These are phyloP conservation scores for Anas bernieri DNA, from an alignment of 2,797 vertebrate genomes.

Conservation along the genomic window DNA sequence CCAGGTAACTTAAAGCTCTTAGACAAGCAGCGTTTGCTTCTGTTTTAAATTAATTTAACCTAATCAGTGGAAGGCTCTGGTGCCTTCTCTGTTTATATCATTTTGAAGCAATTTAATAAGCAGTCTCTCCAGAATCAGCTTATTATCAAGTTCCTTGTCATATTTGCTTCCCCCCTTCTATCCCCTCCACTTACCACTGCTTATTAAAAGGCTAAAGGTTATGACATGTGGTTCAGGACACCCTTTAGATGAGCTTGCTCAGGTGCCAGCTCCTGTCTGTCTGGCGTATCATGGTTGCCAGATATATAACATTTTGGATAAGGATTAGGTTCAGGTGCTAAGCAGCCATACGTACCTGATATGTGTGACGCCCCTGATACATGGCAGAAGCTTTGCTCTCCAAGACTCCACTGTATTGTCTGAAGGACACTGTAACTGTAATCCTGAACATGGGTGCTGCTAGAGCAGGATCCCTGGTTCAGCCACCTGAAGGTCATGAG, in stretches of 20 bases:
- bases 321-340: not conserved
- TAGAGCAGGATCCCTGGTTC: not conserved
- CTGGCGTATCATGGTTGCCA: not conserved
- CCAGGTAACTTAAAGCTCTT: conserved; percentile 59
- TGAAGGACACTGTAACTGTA: not conserved
- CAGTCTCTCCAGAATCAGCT: not conserved
- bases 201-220: not conserved
- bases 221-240: accelerated
- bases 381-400: not conserved
- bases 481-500: not conserved
- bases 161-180: not conserved
- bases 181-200: not conserved
- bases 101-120: conserved; percentile 31
- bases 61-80: conserved; percentile 57
- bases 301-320: not conserved
- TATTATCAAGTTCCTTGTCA: not conserved
- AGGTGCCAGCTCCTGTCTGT: not conserved
- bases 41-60: conserved; percentile 63
- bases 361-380: not conserved
- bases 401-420: not conserved
- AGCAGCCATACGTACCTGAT: not conserved
- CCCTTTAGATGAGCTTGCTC: not conserved
- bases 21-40: conserved; percentile 37
- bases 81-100: conserved; percentile 35
- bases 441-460: accelerated